phyloP scores from a whole-genome alignment of 2,797 vertebrate species.

The Eospalax fontanierii region DNA sequence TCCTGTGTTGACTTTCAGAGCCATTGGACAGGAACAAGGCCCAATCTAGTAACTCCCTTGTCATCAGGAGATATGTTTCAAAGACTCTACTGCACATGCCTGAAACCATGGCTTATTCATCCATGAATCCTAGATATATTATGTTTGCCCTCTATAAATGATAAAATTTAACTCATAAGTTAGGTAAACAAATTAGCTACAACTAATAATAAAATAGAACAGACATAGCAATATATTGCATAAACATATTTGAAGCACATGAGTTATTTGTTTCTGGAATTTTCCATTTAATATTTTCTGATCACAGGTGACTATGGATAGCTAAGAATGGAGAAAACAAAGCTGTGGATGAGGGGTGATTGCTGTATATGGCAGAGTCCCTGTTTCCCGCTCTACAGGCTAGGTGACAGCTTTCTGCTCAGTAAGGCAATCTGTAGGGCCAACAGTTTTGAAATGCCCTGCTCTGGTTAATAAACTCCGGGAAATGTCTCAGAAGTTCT shows the following conservation, averaged over 20 bases:
- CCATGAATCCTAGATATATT: neutral
- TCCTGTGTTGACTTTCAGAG: neutral
- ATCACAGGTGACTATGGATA: neutral
- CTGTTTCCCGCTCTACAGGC: neutral
- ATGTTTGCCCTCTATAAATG: neutral
- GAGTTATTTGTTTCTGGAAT: neutral
- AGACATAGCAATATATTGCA: neutral
- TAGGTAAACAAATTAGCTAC: neutral
- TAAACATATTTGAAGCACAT: neutral
- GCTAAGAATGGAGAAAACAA: neutral
- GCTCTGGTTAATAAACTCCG: constrained; percentile 24
- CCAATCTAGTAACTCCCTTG: no score
- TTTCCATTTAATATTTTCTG: constrained; percentile 9
- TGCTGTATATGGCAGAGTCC: neutral
- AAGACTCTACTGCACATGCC: neutral
- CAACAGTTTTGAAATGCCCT: neutral
- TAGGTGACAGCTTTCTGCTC: neutral
- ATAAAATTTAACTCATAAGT: neutral
- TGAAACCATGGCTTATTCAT: neutral
- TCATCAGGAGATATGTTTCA: neutral
- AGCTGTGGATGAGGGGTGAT: neutral
- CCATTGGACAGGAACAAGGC: constrained; percentile 25
- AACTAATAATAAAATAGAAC: neutral
- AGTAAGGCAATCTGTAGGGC: neutral
- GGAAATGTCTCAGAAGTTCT: constrained; percentile 29